Percentiles rank a stretch among this genome's conserved stretches.
Conservation (phyloP, 2,797 vertebrate genomes). For the Lithobates pipiens region DNA sequence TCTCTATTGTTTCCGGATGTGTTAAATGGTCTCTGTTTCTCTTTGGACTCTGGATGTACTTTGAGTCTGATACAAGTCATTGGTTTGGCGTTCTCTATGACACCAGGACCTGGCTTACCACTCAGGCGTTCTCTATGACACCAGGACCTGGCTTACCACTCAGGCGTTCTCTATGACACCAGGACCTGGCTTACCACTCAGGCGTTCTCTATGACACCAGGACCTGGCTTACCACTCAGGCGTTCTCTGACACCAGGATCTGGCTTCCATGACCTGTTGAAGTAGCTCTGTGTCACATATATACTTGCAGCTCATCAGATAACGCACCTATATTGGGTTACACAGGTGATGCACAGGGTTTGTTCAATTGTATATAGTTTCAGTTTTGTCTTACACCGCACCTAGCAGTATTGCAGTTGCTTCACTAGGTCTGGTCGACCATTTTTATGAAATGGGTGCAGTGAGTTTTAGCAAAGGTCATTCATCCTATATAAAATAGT, state of each 20-base stretch:
- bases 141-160: slow-evolving; percentile 7
- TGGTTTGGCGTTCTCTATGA: background rate
- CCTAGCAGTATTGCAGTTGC: background rate
- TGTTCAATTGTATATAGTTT: background rate
- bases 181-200: slow-evolving; percentile 4
- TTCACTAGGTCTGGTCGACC: background rate
- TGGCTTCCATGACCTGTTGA: background rate
- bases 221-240: slow-evolving; percentile 9
- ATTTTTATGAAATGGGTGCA: background rate
- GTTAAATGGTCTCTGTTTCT: slow-evolving; percentile 34
- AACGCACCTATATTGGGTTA: background rate
- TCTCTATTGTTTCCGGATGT: slow-evolving; percentile 17
- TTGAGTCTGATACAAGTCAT: slow-evolving; percentile 26
- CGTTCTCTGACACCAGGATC: slow-evolving; percentile 11
- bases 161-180: background rate
- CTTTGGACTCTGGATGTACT: slow-evolving; percentile 41
- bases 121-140: slow-evolving; percentile 7
- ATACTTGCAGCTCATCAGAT: background rate
- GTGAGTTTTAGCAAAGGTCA: too few relatives aligned
- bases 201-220: slow-evolving; percentile 7
- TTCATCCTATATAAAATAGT: background rate
- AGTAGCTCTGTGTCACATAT: background rate
- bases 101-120: background rate
- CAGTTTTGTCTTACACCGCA: background rate
- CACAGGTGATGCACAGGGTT: background rate